phyloP scores from a whole-genome alignment of 2,888 invertebrate species.

The Lasioglossum vierecki region DNA sequence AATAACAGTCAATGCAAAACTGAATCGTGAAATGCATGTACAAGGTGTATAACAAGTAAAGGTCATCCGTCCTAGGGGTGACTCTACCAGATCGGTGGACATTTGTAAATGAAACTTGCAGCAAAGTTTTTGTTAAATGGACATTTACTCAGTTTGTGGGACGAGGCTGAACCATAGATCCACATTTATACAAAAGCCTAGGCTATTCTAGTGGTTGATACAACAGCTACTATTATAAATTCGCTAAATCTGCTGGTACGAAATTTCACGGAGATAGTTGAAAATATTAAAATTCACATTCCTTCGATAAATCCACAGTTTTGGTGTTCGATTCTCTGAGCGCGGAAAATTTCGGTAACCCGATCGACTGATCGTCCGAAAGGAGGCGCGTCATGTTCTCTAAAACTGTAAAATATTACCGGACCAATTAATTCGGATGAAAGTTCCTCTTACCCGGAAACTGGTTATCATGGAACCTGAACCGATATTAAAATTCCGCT shows the following conservation, averaged over 20 bases:
- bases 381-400: not conserved
- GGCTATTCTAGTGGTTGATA: not conserved
- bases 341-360: not conserved
- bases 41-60: too few relatives aligned
- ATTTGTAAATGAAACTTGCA: too few relatives aligned
- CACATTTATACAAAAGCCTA: not conserved
- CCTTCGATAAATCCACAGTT: not conserved
- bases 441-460: not conserved
- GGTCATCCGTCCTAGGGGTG: too few relatives aligned
- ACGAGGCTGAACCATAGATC: not conserved
- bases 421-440: not conserved
- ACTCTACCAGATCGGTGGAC: too few relatives aligned
- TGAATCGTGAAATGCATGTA: too few relatives aligned
- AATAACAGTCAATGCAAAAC: too few relatives aligned
- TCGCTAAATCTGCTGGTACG: not conserved
- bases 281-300: not conserved
- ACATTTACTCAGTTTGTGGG: not conserved
- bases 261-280: not conserved
- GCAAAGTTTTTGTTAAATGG: too few relatives aligned
- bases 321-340: not conserved
- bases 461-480: not conserved
- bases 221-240: not conserved
- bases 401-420: constrained; percentile 1
- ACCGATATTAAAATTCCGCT: not conserved
- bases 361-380: constrained; percentile 2